These are phyloP conservation scores for Sebastolobus altivelis DNA, from an alignment of 2,797 vertebrate genomes.

Conservation along the genomic window DNA sequence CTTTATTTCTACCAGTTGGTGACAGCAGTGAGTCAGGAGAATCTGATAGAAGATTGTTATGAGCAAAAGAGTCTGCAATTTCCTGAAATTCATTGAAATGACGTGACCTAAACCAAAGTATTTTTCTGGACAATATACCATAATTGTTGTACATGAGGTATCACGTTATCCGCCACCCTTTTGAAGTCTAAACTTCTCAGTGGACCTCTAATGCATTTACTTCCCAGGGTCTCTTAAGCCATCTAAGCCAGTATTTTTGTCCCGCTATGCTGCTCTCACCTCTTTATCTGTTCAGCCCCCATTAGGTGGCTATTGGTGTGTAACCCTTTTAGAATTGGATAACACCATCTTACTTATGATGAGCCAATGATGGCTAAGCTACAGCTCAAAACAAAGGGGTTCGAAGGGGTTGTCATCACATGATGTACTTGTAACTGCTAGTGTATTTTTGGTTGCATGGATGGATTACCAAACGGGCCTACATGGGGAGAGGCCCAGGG, in stretches of 20 bases:
- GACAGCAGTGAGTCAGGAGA: conserved; percentile 50
- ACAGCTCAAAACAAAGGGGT: conserved; percentile 1
- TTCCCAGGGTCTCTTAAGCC: conserved; percentile 27
- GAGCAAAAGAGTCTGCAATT: background rate
- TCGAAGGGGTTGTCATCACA: background rate
- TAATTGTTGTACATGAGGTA: background rate
- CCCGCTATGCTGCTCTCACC: background rate
- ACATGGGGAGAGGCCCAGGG: background rate
- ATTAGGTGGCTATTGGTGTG: background rate
- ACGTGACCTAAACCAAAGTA: background rate
- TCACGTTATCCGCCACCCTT: background rate
- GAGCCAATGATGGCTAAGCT: conserved; percentile 11
- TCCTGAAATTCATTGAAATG: background rate
- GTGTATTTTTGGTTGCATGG: background rate
- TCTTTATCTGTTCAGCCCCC: background rate
- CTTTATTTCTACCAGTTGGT: conserved; percentile 28
- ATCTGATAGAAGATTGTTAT: background rate
- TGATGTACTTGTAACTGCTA: background rate
- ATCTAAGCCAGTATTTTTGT: conserved; percentile 44
- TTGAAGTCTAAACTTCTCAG: background rate
- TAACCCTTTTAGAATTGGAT: conserved; percentile 1
- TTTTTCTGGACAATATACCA: background rate
- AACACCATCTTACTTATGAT: conserved; percentile 1
- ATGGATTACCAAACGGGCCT: background rate
- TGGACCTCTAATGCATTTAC: conserved; percentile 5